Percentiles rank a stretch among this genome's conserved stretches.
phyloP scores from a whole-genome alignment of 2,113 vertebrate species.

The Probosciger aterrimus region DNA sequence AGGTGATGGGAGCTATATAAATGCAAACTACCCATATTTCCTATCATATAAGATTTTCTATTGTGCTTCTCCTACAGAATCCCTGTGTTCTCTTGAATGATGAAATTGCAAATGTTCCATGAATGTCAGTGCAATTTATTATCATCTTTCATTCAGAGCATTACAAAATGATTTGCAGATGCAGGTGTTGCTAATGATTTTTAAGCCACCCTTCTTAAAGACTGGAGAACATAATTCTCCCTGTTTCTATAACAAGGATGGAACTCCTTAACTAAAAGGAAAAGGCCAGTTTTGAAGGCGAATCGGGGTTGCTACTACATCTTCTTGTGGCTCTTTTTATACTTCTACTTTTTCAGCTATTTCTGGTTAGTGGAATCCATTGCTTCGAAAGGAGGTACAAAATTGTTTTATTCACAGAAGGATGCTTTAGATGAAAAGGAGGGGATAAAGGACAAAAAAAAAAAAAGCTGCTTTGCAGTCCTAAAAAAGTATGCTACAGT shows the following conservation, averaged over 20 bases:
- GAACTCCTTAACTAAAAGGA: conserved; percentile 9
- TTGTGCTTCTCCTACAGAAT: conserved; percentile 9
- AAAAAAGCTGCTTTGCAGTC: not conserved
- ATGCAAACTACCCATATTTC: conserved; percentile 58
- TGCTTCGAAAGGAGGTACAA: not conserved
- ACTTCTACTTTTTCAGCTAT: not conserved
- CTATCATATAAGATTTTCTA: conserved; percentile 34
- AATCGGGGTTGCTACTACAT: not conserved
- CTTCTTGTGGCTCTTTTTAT: not conserved
- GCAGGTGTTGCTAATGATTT: conserved; percentile 62
- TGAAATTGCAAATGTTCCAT: conserved; percentile 59
- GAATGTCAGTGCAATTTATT: conserved; percentile 64
- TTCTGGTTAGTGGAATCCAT: not conserved
- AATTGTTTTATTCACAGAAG: not conserved
- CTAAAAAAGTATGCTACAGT: not conserved
- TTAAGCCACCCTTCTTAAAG: conserved; percentile 36
- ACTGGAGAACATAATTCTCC: not conserved
- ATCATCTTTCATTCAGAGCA: conserved; percentile 48
- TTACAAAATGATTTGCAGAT: conserved; percentile 63
- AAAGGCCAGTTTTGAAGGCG: conserved; percentile 4
- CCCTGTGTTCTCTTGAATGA: conserved; percentile 48
- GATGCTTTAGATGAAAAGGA: not conserved
- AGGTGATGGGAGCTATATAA: conserved; percentile 46
- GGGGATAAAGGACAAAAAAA: not conserved
- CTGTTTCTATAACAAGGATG: conserved; percentile 27